Evolutionary conservation across 2,113 vertebrate genomes (phyloP).

Genomic region (Rhinoderma darwinii): DNA sequence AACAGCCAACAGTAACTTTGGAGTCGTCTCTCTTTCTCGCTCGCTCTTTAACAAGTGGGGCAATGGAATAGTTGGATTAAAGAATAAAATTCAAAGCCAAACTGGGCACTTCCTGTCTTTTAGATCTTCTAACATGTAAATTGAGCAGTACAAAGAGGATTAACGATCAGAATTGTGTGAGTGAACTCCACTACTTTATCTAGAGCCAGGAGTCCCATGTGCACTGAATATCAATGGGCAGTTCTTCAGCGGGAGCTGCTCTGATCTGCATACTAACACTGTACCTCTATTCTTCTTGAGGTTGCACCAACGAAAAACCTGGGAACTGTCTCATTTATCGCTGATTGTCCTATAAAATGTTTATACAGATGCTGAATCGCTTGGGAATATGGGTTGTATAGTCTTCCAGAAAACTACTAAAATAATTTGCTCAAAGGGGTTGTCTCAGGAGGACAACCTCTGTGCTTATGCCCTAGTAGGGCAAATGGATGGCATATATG

Average conservation of each 20-base stretch:
- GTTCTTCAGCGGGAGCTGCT: conserved; percentile 66
- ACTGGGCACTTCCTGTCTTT: conserved; percentile 80
- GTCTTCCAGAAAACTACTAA: not conserved
- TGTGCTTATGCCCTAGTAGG: too few species aligned
- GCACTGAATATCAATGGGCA: conserved; percentile 80
- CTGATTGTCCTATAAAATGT: conserved; percentile 70
- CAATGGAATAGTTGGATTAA: conserved; percentile 62
- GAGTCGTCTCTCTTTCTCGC: conserved; percentile 65
- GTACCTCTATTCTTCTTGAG: conserved; percentile 70
- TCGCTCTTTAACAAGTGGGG: conserved; percentile 68
- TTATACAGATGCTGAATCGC: conserved; percentile 65
- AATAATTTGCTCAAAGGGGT: not conserved
- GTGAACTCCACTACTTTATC: conserved; percentile 71
- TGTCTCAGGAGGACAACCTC: too few species aligned
- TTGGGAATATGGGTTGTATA: conserved; percentile 57
- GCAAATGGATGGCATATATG: too few species aligned
- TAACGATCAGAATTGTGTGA: conserved; percentile 72
- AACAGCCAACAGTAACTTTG: conserved; percentile 66
- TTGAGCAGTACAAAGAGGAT: conserved; percentile 78
- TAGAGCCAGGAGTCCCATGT: conserved; percentile 66
- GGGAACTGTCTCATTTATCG: conserved; percentile 70
- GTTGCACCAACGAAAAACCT: conserved; percentile 72
- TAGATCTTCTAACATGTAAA: conserved; percentile 83
- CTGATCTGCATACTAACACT: conserved; percentile 78
- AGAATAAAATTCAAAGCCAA: conserved; percentile 72